A percentile compares a stretch with the other conserved stretches of the same genome.
These are phyloP conservation scores for Hyperoplus lanceolatus DNA, from an alignment of 2,797 vertebrate genomes.

Conservation along the genomic window DNA sequence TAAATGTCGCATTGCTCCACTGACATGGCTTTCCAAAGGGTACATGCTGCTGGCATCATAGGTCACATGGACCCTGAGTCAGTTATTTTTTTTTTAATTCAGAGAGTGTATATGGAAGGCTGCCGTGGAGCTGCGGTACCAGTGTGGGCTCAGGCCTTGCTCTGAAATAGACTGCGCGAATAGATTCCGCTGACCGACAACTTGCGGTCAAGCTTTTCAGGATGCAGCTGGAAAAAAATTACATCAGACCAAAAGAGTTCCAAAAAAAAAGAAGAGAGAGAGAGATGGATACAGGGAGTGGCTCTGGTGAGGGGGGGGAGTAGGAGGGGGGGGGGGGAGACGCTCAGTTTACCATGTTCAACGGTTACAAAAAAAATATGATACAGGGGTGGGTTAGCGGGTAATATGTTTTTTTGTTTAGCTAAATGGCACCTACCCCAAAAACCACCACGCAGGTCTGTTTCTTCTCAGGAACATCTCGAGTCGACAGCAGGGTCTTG, in stretches of 20 bases:
- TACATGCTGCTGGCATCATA: slow-evolving; percentile 63
- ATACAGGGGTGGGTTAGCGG: slow-evolving; percentile 62
- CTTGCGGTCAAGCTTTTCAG: slow-evolving; percentile 66
- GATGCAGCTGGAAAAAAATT: slow-evolving; percentile 74
- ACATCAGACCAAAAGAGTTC: slow-evolving; percentile 68
- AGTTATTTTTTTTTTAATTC: slow-evolving; percentile 53
- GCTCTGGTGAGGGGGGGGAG: slow-evolving; percentile 46
- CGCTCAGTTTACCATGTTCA: slow-evolving; percentile 57
- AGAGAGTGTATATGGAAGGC: slow-evolving; percentile 48
- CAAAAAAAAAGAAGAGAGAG: slow-evolving; percentile 52
- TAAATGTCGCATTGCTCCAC: slow-evolving; percentile 17
- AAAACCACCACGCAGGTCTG: slow-evolving; percentile 63
- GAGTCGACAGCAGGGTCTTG: slow-evolving; percentile 31
- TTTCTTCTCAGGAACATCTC: slow-evolving; percentile 53
- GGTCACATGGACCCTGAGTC: slow-evolving; percentile 51
- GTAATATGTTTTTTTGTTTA: slow-evolving; percentile 40
- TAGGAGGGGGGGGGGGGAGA: neutral
- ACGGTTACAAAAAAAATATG: slow-evolving; percentile 49
- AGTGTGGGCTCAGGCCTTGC: slow-evolving; percentile 56
- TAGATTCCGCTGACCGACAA: slow-evolving; percentile 69
- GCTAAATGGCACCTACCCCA: slow-evolving; percentile 47
- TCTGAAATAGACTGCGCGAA: slow-evolving; percentile 73
- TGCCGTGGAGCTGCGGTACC: slow-evolving; percentile 66
- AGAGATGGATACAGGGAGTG: slow-evolving; percentile 55
- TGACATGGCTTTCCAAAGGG: slow-evolving; percentile 27